A percentile compares a stretch with the other conserved stretches of the same genome.
Evolutionary conservation across 2,888 invertebrate species (phyloP).

Genomic region (Troides oblongomaculatus): DNA sequence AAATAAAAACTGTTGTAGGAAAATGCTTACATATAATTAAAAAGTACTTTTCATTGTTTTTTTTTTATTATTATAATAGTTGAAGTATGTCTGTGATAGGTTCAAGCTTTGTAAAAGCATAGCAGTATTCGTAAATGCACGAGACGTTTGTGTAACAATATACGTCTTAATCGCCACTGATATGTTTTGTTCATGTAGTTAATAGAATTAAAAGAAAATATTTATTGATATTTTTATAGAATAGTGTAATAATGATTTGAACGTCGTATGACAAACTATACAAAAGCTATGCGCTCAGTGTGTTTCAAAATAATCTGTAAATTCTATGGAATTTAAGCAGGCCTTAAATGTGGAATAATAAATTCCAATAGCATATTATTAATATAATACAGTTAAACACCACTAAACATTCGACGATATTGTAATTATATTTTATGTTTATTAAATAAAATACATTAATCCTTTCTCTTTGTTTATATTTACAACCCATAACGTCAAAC

Average conservation of each 20-base stretch:
- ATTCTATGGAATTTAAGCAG: slow-evolving; percentile 12
- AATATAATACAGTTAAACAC: slow-evolving; percentile 16
- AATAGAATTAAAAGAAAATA: slow-evolving; percentile 47
- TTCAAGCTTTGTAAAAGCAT: slow-evolving; percentile 65
- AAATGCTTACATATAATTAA: no score
- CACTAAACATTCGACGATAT: slow-evolving; percentile 24
- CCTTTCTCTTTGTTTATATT: neutral
- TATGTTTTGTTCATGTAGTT: slow-evolving; percentile 41
- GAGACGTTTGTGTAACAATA: slow-evolving; percentile 42
- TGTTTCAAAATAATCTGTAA: slow-evolving; percentile 5
- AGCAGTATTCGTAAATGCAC: slow-evolving; percentile 67
- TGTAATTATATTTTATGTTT: slow-evolving; percentile 23
- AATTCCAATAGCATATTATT: slow-evolving; percentile 6
- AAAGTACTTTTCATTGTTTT: neutral
- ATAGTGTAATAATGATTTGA: slow-evolving; percentile 29
- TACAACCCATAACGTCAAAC: neutral
- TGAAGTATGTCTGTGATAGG: slow-evolving; percentile 65
- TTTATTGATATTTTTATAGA: slow-evolving; percentile 49
- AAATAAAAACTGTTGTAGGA: no score
- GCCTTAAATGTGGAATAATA: slow-evolving; percentile 15
- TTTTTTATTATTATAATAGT: slow-evolving; percentile 21
- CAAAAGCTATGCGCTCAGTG: neutral
- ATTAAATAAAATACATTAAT: slow-evolving; percentile 34
- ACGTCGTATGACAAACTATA: slow-evolving; percentile 18
- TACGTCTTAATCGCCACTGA: slow-evolving; percentile 38